phyloP scores from a whole-genome alignment of 2,113 vertebrate species.

The Asarcornis scutulata region DNA sequence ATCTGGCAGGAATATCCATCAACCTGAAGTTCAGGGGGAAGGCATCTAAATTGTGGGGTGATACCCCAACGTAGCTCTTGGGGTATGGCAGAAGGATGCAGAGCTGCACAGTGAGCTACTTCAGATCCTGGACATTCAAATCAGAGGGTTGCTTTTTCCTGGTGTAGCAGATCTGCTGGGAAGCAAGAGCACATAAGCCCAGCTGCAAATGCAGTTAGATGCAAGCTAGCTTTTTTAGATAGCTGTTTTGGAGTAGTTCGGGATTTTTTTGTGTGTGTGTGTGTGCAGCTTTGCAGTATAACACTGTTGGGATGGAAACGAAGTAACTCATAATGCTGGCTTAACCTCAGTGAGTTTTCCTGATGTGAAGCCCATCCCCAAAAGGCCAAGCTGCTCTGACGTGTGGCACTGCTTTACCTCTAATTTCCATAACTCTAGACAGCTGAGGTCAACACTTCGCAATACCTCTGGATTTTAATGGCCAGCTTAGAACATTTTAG shows the following conservation, averaged over 20 bases:
- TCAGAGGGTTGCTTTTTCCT: neutral
- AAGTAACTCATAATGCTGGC: neutral
- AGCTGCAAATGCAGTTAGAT: slow-evolving; percentile 7
- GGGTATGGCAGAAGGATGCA: neutral
- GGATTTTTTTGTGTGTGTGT: neutral
- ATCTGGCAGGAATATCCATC: neutral
- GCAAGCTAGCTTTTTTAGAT: neutral
- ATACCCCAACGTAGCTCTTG: neutral
- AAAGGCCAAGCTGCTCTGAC: neutral
- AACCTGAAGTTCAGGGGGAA: neutral
- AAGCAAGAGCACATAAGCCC: neutral
- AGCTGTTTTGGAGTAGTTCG: neutral
- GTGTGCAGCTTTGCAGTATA: neutral
- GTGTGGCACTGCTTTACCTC: neutral
- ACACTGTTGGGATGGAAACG: neutral
- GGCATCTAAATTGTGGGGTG: neutral
- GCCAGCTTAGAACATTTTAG: neutral
- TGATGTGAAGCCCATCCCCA: neutral
- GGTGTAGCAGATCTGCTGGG: neutral
- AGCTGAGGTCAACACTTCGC: slow-evolving; percentile 3
- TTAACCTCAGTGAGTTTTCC: neutral
- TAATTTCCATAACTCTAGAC: neutral
- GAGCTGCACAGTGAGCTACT: neutral
- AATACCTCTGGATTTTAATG: neutral
- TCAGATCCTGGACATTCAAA: neutral